phyloP scores from a whole-genome alignment of 1,140 invertebrate species.

The Paralvinella palmiformis region DNA sequence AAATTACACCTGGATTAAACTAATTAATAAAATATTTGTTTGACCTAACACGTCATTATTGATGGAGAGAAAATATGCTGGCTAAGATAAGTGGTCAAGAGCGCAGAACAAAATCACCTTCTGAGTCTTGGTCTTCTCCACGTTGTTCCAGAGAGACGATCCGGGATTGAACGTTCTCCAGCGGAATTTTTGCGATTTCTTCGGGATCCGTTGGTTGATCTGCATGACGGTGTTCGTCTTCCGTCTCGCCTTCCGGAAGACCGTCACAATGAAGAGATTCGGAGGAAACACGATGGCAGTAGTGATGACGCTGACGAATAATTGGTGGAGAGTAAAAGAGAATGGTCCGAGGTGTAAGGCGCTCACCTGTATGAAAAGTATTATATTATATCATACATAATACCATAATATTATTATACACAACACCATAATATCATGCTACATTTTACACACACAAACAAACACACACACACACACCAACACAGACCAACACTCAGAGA shows the following conservation, averaged over 20 bases:
- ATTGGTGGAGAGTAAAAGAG: conserved; percentile 33
- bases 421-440: too few relatives aligned
- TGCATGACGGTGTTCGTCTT: conserved; percentile 36
- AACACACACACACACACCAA: too few relatives aligned
- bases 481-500: too few relatives aligned
- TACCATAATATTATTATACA: too few relatives aligned
- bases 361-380: conserved; percentile 5
- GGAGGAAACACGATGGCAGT: conserved; percentile 45
- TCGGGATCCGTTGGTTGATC: conserved; percentile 26
- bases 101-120: too few relatives aligned
- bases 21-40: too few relatives aligned
- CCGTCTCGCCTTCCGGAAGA: conserved; percentile 35
- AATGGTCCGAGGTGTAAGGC: conserved; percentile 34
- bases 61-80: too few relatives aligned
- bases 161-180: conserved; percentile 32
- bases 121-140: conserved; percentile 22
- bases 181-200: conserved; percentile 29
- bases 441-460: too few relatives aligned
- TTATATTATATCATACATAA: too few relatives aligned
- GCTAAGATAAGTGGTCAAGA: too few relatives aligned
- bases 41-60: too few relatives aligned
- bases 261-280: conserved; percentile 38
- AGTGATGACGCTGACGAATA: conserved; percentile 41
- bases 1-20: too few relatives aligned
- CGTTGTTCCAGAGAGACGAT: conserved; percentile 21